Evolutionary conservation across 2,888 invertebrate species (phyloP), one percentile per base, ranked within the genome.

Genomic region (Anaspis maculata): DNA sequence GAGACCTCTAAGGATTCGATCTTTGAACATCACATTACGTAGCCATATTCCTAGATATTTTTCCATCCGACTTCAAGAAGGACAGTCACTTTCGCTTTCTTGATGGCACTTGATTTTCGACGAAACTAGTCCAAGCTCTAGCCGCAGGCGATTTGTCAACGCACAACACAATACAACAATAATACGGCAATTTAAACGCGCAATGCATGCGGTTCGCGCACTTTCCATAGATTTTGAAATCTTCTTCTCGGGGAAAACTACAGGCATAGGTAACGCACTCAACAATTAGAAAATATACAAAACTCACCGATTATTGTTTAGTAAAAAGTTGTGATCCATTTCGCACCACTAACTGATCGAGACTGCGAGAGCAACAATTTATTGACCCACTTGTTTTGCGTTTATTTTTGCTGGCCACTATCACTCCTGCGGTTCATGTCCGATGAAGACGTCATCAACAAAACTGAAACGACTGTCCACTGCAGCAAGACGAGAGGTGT

Each of bases 271-370:
- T n/a, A n/a, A n/a, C n/a, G n/a, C n/a, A n/a, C n/a, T n/a, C n/a
- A n/a, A n/a, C n/a, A n/a, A n/a, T n/a, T n/a, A 26, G 23, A 23
- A 23, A 28, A 10, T 15, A 19, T 12, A 10, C 10, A 13, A 11
- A 9, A 13, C 37, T 37, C 15, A 37, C 37, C 37, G 25, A 30
- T 37, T 37, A 13, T 37, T 37, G 22, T 37, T 37, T 11, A 37
- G 22, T 9, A 37, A 19, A 16, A 26, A 37, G 16, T 33, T 37
- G 27, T 28, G 37, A 3, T 30, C 37, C 37, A 37, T 37, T 13
- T 27, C 27, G 31, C 3, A 13, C 11, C 19, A 19, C 19, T 7
- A 9, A 7, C 25, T 19, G 19, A 19, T 19, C 6, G 9, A 6
- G 19, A 19, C 5, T 19, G 9, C 9, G 6, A 5, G 9, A 19